A percentile compares a stretch with the other conserved stretches of the same genome.
phyloP scores from a whole-genome alignment of 2,113 vertebrate genomes.

The human region DNA sequence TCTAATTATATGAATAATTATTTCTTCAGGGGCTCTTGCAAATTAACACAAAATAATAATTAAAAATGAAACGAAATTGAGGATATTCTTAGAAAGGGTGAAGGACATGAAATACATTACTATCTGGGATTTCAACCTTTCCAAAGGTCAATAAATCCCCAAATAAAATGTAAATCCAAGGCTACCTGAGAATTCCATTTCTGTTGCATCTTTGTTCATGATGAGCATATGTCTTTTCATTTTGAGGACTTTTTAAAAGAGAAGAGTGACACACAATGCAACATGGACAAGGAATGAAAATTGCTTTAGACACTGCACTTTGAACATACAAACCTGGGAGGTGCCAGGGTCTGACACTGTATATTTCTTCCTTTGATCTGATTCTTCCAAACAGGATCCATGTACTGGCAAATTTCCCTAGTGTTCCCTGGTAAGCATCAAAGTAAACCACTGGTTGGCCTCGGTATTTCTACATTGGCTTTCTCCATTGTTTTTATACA shows the following conservation, averaged over 20 bases:
- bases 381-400: slow-evolving; percentile 10
- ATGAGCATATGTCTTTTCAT: neutral
- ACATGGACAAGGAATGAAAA: slow-evolving; percentile 37
- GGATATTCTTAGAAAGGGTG: neutral
- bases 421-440: slow-evolving; percentile 48
- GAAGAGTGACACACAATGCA: slow-evolving; percentile 33
- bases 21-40: neutral
- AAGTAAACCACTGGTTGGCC: slow-evolving; percentile 31
- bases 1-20: neutral
- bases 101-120: neutral
- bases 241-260: slow-evolving; percentile 21
- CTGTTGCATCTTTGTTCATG: slow-evolving; percentile 17
- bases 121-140: neutral
- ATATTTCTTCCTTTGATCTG: slow-evolving; percentile 54
- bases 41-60: neutral
- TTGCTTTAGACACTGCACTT: slow-evolving; percentile 3
- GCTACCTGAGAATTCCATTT: slow-evolving; percentile 13
- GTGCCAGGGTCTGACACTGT: slow-evolving; percentile 36
- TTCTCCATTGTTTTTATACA: slow-evolving; percentile 26
- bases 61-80: slow-evolving; percentile 26
- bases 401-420: slow-evolving; percentile 28
- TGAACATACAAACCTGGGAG: neutral
- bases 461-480: neutral
- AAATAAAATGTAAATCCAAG: neutral
- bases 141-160: neutral